phyloP scores from a whole-genome alignment of 2,888 invertebrate genomes.

The Chaetoderma sp. region DNA sequence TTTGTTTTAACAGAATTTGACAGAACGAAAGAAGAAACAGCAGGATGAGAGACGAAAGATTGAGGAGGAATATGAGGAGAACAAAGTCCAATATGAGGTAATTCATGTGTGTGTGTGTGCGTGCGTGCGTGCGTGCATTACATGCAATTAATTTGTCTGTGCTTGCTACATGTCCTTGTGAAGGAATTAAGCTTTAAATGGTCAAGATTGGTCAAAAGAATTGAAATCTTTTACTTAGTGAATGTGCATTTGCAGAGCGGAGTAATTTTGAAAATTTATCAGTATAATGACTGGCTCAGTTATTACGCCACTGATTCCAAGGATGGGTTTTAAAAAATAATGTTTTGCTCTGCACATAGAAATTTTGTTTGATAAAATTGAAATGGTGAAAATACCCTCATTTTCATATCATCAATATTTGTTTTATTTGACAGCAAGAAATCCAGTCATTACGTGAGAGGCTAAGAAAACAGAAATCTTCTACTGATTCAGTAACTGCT shows the following conservation, averaged over 20 bases:
- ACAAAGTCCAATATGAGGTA: constrained; percentile 59
- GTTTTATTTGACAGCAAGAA: constrained; percentile 47
- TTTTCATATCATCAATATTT: not conserved
- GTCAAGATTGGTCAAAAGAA: too few species aligned
- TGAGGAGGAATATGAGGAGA: constrained; percentile 62
- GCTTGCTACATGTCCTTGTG: too few species aligned
- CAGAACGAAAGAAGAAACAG: constrained; percentile 60
- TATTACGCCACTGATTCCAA: not conserved
- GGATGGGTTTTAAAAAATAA: not conserved
- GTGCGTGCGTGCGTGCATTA: not conserved
- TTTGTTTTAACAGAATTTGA: constrained; percentile 49
- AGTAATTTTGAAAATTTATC: not conserved
- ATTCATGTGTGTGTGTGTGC: not conserved
- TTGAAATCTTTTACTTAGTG: too few species aligned
- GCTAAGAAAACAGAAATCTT: constrained; percentile 54
- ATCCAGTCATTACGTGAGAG: constrained; percentile 54
- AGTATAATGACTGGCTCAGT: not conserved
- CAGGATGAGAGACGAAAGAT: constrained; percentile 54
- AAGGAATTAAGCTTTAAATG: too few species aligned
- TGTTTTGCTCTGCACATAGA: not conserved
- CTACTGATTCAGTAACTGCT: constrained; percentile 52
- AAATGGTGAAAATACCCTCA: not conserved
- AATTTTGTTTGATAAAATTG: not conserved
- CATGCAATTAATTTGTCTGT: not conserved
- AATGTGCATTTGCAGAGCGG: too few species aligned